A percentile compares a stretch with the other conserved stretches of the same genome.
Evolutionary conservation across 2,888 invertebrate genomes (phyloP).

Genomic region (Drosophila colorata): DNA sequence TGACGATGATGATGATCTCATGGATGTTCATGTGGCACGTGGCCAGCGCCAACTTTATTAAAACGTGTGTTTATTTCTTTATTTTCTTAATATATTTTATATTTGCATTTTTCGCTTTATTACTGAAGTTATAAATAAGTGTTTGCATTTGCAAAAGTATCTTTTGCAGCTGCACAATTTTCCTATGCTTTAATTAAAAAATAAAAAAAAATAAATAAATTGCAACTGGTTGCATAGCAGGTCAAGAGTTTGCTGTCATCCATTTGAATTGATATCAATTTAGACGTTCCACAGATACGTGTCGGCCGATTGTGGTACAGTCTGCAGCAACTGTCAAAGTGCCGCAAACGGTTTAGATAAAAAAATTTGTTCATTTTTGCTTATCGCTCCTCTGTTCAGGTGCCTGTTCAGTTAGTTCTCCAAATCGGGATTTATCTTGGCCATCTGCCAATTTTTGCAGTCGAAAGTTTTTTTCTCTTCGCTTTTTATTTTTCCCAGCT

Average conservation of each 20-base stretch:
- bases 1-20: conserved; percentile 43
- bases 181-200: conserved; percentile 43
- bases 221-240: conserved; percentile 39
- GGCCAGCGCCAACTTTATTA: conserved; percentile 28
- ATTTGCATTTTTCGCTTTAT: conserved; percentile 27
- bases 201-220: neutral
- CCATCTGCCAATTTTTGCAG: conserved; percentile 37
- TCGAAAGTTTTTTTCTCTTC: conserved; percentile 3
- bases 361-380: conserved; percentile 23
- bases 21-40: conserved; percentile 45
- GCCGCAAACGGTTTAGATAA: conserved; percentile 16
- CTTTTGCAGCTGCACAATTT: conserved; percentile 39
- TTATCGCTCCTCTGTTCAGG: conserved; percentile 38
- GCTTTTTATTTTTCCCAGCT: conserved; percentile 13
- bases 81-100: neutral
- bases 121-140: conserved; percentile 44
- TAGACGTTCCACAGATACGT: conserved; percentile 9
- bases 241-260: conserved; percentile 58
- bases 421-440: conserved; percentile 32
- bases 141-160: neutral
- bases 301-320: conserved; percentile 20
- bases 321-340: conserved; percentile 23
- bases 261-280: conserved; percentile 61
- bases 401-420: conserved; percentile 9
- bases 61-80: neutral